Conservation (phyloP, 2,888 invertebrate genomes). For the Parelbella ahira region DNA sequence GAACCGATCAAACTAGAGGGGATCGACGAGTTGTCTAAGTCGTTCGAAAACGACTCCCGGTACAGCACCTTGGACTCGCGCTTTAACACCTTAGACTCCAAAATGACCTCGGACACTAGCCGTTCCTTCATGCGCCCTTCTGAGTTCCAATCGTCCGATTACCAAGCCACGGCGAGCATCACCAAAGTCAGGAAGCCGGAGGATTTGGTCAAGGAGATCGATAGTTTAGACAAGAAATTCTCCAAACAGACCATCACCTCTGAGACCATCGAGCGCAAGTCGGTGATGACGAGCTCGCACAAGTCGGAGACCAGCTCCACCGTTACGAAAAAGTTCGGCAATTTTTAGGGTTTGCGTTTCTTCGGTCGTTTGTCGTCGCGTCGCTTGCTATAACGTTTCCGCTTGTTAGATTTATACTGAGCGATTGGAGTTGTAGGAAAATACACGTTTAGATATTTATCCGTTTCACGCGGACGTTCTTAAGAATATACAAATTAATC, state of each 20-base stretch:
- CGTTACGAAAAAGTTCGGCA: conserved; percentile 78
- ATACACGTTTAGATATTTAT: no score
- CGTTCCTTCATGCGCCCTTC: conserved; percentile 75
- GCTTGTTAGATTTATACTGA: no score
- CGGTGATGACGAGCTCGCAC: conserved; percentile 83
- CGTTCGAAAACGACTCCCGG: conserved; percentile 73
- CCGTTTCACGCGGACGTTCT: not conserved
- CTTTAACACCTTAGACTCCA: conserved; percentile 68
- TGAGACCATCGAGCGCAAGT: conserved; percentile 84
- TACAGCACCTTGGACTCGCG: conserved; percentile 72
- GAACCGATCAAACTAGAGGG: conserved; percentile 72
- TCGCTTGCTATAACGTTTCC: conserved; percentile 30
- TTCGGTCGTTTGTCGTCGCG: conserved; percentile 27
- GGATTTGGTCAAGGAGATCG: conserved; percentile 70
- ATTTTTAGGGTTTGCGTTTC: conserved; percentile 55
- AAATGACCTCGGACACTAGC: conserved; percentile 70
- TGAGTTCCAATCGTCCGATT: conserved; percentile 68
- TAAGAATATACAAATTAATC: no score
- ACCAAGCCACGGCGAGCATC: conserved; percentile 47
- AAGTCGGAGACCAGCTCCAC: conserved; percentile 80
- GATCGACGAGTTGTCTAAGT: conserved; percentile 74
- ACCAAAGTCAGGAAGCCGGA: conserved; percentile 58
- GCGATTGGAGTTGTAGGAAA: no score
- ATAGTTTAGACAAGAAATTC: conserved; percentile 83
- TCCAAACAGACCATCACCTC: conserved; percentile 85